Base-by-base conservation (phyloP, 2,113 vertebrate species). In the Oenanthe oenanthe region DNA sequence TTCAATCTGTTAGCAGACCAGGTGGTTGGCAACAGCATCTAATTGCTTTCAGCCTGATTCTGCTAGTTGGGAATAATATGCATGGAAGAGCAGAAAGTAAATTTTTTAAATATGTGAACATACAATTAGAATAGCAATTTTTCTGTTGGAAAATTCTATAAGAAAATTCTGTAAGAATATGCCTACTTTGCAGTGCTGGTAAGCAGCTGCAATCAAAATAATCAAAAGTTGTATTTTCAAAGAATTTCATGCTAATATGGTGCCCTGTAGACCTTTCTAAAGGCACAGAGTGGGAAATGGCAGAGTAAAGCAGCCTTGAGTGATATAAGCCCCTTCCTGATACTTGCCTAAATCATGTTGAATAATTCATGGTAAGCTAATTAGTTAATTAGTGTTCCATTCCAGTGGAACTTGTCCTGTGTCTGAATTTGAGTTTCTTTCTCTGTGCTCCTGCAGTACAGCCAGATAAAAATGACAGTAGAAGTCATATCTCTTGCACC, bases 341-440 rank as follows among this genome's bases (percentile, higher is more conserved):
- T 48, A 45, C 68, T 91, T 80, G 12, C 61, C 38, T 89, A 66
- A 94, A 57, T 91, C 48, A 54, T 66, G 29, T 6, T 77, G 58
- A 89, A 84, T 93, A 87, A 89, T 89, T 93, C 38, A 96, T 70
- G 6, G n/a, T 48, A 10, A 95, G 56, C 1, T 84, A 85, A 76
- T 75, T 53, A 62, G 47, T 68, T 85, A 90, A 89, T 85, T 78
- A 67, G 28, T 5, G 24, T 76, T 93, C 28, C 7, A 36, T 72
- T 90, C 43, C 67, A 76, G 31, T 76, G n/a, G 32, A 68, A 61
- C 16, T 51, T 86, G 45, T 3, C 3, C 22, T 57, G 14, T 72
- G 28, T 88, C 31, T 61, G 43, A 92, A 40, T 85, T 29, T 63
- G 19, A 15, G 28, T 65, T 65, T 68, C 36, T 38, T 12, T 47